These are phyloP conservation scores for Apodemia zela DNA, from an alignment of 2,888 invertebrate genomes.

Conservation along the genomic window DNA sequence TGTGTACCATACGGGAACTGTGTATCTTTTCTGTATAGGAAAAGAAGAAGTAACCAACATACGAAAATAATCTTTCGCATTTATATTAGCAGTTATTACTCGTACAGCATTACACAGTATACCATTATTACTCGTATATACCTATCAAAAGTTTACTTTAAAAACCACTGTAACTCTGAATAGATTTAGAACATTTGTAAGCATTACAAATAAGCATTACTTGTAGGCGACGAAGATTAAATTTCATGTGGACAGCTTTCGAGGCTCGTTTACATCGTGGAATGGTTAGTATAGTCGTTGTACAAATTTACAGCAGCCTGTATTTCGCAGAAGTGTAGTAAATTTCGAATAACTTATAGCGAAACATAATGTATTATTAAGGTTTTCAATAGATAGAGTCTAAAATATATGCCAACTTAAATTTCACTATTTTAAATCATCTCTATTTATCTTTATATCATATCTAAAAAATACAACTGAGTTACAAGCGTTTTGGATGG, in stretches of 20 bases:
- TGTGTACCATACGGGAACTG: no score
- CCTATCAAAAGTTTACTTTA: no score
- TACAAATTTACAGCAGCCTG: slow-evolving; percentile 13
- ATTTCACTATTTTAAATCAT: no score
- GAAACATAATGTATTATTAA: neutral
- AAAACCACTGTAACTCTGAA: neutral
- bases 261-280: slow-evolving; percentile 8
- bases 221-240: slow-evolving; percentile 1
- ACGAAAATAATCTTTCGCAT: no score
- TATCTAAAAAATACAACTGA: no score
- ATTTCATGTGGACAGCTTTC: slow-evolving; percentile 5
- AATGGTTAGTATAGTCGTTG: slow-evolving; percentile 4
- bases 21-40: no score
- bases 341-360: neutral
- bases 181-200: neutral
- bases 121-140: no score
- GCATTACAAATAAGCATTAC: neutral
- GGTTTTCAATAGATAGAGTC: neutral
- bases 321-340: neutral
- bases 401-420: neutral
- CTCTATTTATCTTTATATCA: no score
- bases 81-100: no score
- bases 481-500: no score
- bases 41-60: no score
- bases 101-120: no score